Conservation (phyloP, 1,140 invertebrate genomes). For the Vanessa tameamea region DNA sequence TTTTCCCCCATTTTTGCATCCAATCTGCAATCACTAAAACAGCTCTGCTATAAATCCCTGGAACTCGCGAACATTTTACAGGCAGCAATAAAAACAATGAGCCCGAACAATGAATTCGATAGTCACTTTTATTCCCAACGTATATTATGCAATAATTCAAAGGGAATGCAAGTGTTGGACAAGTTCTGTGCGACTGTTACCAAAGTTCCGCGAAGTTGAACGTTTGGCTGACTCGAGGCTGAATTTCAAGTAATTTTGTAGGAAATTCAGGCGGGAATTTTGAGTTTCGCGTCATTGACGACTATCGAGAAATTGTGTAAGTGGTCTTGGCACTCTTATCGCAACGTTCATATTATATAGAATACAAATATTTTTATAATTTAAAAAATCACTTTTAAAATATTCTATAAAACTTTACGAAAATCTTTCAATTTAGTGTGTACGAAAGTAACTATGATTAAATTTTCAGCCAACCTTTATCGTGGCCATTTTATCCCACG, state of each 20-base stretch:
- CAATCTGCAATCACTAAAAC: conserved; percentile 25
- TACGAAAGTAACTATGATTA: no score
- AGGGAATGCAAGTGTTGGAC: conserved; percentile 59
- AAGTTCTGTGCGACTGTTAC: conserved; percentile 46
- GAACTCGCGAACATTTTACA: conserved; percentile 48
- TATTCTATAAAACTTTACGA: no score
- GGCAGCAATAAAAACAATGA: conserved; percentile 57
- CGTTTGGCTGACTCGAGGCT: conserved; percentile 28
- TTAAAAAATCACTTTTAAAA: no score
- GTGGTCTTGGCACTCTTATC: conserved; percentile 20
- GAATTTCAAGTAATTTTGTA: conserved; percentile 31
- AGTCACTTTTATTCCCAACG: conserved; percentile 56
- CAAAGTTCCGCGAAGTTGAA: conserved; percentile 39
- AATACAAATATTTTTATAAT: not conserved
- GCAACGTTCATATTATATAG: not conserved
- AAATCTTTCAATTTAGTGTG: no score
- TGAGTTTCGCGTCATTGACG: conserved; percentile 35
- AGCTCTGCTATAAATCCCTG: conserved; percentile 1
- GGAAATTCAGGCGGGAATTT: conserved; percentile 40
- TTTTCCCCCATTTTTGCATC: conserved; percentile 14
- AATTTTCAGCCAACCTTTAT: no score
- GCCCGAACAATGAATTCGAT: conserved; percentile 53
- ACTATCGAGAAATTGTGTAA: conserved; percentile 26
- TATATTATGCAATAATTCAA: conserved; percentile 68
- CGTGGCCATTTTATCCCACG: no score